These are phyloP conservation scores for Drosophila neotestacea DNA, from an alignment of 2,888 invertebrate species.

Conservation along the genomic window DNA sequence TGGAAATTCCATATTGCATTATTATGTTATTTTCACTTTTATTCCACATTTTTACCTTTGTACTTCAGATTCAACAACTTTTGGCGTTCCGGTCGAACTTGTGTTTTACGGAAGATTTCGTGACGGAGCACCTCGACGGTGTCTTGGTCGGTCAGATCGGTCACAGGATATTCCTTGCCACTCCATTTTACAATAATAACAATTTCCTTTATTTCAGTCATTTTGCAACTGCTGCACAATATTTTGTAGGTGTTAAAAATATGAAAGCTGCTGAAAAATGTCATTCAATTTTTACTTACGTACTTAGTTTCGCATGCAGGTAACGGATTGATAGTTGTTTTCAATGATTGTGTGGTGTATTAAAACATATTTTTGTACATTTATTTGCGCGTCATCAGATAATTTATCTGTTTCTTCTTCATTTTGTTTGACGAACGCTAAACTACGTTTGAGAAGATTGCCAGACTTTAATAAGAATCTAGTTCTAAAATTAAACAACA, in stretches of 20 bases:
- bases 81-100: slow-evolving; percentile 96
- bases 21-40: not conserved
- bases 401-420: slow-evolving; percentile 12
- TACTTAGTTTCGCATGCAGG: slow-evolving; percentile 29
- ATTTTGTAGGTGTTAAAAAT: not conserved
- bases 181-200: slow-evolving; percentile 93
- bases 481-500: slow-evolving; percentile 1
- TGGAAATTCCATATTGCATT: slow-evolving; percentile 78
- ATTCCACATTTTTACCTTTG: slow-evolving; percentile 88
- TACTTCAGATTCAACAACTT: slow-evolving; percentile 96
- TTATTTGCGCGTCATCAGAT: slow-evolving; percentile 52
- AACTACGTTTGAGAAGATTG: no score
- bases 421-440: no score
- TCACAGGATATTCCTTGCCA: slow-evolving; percentile 94
- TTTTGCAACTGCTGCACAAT: slow-evolving; percentile 32
- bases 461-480: not conserved
- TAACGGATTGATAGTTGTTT: slow-evolving; percentile 5
- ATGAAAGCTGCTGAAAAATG: not conserved
- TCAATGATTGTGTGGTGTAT: not conserved
- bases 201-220: slow-evolving; percentile 65
- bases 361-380: slow-evolving; percentile 34
- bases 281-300: slow-evolving; percentile 8
- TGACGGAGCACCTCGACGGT: slow-evolving; percentile 93
- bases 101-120: slow-evolving; percentile 94
- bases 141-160: slow-evolving; percentile 90